Evolutionary conservation across 2,888 invertebrate species (phyloP), one percentile per base, ranked within the genome.

Genomic region (Liodrosophila aerea): DNA sequence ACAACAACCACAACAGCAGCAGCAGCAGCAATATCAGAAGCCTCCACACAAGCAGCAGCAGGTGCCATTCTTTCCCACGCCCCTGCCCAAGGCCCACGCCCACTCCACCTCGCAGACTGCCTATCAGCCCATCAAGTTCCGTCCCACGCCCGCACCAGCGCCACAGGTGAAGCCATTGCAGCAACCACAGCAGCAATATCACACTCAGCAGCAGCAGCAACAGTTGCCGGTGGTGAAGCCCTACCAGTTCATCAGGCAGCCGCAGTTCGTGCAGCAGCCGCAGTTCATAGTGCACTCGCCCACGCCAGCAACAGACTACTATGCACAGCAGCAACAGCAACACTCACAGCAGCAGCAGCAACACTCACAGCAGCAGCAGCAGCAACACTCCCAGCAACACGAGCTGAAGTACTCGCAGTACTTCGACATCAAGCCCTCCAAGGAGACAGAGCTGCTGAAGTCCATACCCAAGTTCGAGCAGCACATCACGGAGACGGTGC

Each of bases 381-480:
- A 65, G 11, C 67, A 66, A 9, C 47, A 50, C 1, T 40, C 33
- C 0, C 49, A 61, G 1, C 62, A 71, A n/a, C 73, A 64, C 7
- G 22, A 22, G 22, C 22, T 22, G 3, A 70, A 70, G 16, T 59
- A 54, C n/a, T 52, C 33, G n/a, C 30, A 57, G 43, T 78, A 81
- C 13, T 86, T 89, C 15, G 87, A 87, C 44, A 80, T 87, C 0
- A 85, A 86, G 9, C 93, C 94, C 1, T 94, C 93, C 4, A 89
- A 87, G 64, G 89, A 89, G 31, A 94, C 95, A 0, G 95, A 96
- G 89, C 91, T 96, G 34, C 92, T 95, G 13, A 93, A 94, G 52
- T 93, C 96, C 12, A 93, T 96, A 57, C 93, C 96, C 4, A 95
- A 94, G 90, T 93, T 93, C 70, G 96, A 96, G 89, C 95, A 95